Percentiles rank a stretch among this genome's conserved stretches.
These are phyloP conservation scores for Amblyopsis rosae DNA, from an alignment of 2,113 vertebrate genomes.

Conservation along the genomic window DNA sequence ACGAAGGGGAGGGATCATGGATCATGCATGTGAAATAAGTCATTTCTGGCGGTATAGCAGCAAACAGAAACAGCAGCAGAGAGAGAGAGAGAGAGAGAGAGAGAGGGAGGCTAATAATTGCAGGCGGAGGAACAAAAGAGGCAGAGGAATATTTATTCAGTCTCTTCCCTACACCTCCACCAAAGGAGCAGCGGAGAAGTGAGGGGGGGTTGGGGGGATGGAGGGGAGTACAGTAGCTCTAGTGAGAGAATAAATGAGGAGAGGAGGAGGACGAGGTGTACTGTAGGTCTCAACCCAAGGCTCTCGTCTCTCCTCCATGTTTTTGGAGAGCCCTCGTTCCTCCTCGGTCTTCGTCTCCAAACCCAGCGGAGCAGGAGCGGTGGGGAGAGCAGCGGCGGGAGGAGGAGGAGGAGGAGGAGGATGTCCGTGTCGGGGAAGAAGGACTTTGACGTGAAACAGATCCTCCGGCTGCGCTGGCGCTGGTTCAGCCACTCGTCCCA, in stretches of 20 bases:
- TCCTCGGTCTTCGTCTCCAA: slow-evolving; percentile 58
- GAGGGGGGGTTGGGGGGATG: slow-evolving; percentile 55
- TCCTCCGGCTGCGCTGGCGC: slow-evolving; percentile 93
- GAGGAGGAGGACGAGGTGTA: slow-evolving; percentile 55
- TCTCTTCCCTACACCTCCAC: slow-evolving; percentile 43
- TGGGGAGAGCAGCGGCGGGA: slow-evolving; percentile 34
- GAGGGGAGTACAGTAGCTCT: slow-evolving; percentile 40
- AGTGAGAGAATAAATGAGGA: slow-evolving; percentile 63
- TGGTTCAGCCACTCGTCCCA: slow-evolving; percentile 96
- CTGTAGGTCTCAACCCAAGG: slow-evolving; percentile 61
- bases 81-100: slow-evolving; percentile 64
- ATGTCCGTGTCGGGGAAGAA: slow-evolving; percentile 96
- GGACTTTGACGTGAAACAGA: slow-evolving; percentile 98
- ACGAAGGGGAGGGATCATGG: slow-evolving; percentile 66
- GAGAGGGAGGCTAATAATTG: slow-evolving; percentile 67
- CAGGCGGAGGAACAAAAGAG: slow-evolving; percentile 74
- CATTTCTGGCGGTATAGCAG: slow-evolving; percentile 62
- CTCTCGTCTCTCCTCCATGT: slow-evolving; percentile 63
- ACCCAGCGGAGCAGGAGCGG: slow-evolving; percentile 32
- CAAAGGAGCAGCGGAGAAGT: slow-evolving; percentile 66
- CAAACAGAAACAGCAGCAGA: slow-evolving; percentile 51
- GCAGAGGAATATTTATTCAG: slow-evolving; percentile 68
- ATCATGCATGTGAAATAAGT: slow-evolving; percentile 81
- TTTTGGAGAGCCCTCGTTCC: slow-evolving; percentile 64
- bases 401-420: slow-evolving; percentile 39